Evolutionary conservation across 2,797 vertebrate species (phyloP), one percentile per base, ranked within the genome.

Genomic region (Galago senegalensis): DNA sequence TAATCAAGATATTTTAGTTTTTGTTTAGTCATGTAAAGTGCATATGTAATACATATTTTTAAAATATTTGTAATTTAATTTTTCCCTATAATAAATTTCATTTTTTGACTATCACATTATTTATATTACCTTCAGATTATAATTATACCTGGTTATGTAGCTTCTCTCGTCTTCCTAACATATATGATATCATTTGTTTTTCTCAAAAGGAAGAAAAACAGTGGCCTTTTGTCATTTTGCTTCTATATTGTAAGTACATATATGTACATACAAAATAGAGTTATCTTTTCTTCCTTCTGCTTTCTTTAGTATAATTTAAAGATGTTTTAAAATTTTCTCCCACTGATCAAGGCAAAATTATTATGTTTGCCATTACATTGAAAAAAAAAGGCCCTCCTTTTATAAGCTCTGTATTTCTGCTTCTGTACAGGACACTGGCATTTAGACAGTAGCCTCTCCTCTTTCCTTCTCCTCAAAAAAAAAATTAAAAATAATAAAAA

Each of bases 101-200:
- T 31, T 49, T 87, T 89, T 89, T 93, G 40, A 94, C 49, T 58
- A 6, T 76, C 63, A 13, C 17, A 37, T 87, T 86, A 23, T 96
- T 86, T 95, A 3, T 53, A 31, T 94, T 83, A 14, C 49, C 87
- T 96, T 79, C 29, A 99, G 99, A 95, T 99, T 69, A 60, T 96
- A 0, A 98, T 97, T 76, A 89, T 80, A 0, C 79, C 99, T 0
- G 99, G 99, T 94, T 99, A 98, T 4, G 98, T 99, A 43, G 98
- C 98, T 2, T 99, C 99, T 49, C 97, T 99, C 7, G 93, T 99
- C 95, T 99, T 99, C 97, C 98, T 99, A 53, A 98, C 98, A 0
- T 99, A 99, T 1, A 95, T 99, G 21, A 98, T 99, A 95, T 99
- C 99, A 16, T 99, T 99, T 93, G 60, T 98, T 94, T 99, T 99